Conservation (phyloP, 2,113 vertebrate species). For the Pseudolaguvia tuberculata region DNA sequence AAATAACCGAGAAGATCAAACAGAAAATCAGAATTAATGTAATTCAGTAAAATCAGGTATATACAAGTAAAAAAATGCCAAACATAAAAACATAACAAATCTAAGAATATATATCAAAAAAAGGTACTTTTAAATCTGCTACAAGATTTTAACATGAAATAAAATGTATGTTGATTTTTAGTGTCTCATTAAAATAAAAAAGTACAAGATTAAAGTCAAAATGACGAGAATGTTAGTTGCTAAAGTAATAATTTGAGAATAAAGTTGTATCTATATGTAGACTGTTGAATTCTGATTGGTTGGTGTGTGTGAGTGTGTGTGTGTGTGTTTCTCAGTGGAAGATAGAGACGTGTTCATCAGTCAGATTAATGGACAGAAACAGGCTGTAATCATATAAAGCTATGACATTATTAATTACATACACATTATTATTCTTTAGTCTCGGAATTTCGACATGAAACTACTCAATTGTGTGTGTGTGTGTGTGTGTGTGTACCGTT, state of each 20-base stretch:
- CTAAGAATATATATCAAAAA: constrained; percentile 1
- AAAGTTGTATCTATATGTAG: too few relatives aligned
- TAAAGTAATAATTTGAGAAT: too few relatives aligned
- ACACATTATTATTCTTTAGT: too few relatives aligned
- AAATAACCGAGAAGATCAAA: constrained; percentile 7
- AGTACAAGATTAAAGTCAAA: too few relatives aligned
- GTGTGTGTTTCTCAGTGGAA: too few relatives aligned
- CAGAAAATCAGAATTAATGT: background rate
- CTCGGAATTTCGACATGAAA: background rate
- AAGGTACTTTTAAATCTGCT: background rate
- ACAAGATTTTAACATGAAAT: background rate
- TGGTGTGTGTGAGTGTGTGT: too few relatives aligned
- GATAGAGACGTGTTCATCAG: too few relatives aligned
- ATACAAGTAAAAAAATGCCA: background rate
- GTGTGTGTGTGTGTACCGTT: background rate
- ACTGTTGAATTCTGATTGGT: too few relatives aligned
- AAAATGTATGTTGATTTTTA: background rate
- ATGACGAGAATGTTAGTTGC: too few relatives aligned
- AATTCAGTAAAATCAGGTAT: background rate
- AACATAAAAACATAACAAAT: background rate
- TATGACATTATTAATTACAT: too few relatives aligned
- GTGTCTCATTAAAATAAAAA: background rate
- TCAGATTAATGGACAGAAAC: too few relatives aligned
- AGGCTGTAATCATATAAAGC: too few relatives aligned
- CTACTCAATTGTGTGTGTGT: background rate